These are phyloP conservation scores for Patiria pectinifera DNA, from an alignment of 53 echinoderm and acorn worm species.

Conservation along the genomic window DNA sequence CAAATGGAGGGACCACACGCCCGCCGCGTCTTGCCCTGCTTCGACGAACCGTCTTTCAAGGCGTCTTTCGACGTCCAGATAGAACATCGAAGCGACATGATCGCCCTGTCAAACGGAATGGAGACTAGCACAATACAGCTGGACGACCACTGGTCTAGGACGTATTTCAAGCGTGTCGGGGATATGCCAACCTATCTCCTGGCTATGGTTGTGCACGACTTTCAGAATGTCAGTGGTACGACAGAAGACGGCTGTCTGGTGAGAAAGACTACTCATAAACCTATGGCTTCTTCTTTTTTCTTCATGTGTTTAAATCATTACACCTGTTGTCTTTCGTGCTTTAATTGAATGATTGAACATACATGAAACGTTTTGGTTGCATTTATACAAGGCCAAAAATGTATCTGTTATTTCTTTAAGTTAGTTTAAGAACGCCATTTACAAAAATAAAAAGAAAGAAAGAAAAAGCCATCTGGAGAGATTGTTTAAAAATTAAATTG, in stretches of 20 bases:
- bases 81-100: conserved; percentile 54
- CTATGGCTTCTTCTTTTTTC: too few species aligned
- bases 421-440: too few species aligned
- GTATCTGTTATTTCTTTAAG: too few species aligned
- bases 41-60: conserved; percentile 69
- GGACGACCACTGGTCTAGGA: conserved; percentile 68
- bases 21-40: conserved; percentile 58
- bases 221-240: conserved; percentile 58
- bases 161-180: conserved; percentile 61
- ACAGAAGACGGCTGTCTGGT: conserved; percentile 78
- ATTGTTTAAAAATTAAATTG: too few species aligned
- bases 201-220: conserved; percentile 87
- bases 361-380: too few species aligned
- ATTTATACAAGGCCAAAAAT: too few species aligned
- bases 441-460: too few species aligned
- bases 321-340: too few species aligned
- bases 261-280: conserved; percentile 20
- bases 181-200: conserved; percentile 75
- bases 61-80: conserved; percentile 67
- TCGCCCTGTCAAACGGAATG: conserved; percentile 63
- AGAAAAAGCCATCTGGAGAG: too few species aligned
- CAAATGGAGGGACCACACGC: conserved; percentile 56
- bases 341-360: too few species aligned
- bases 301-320: too few species aligned
- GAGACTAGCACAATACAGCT: conserved; percentile 23